Base-by-base conservation (phyloP, 2,797 vertebrate genomes). In the Tamandua tetradactyla region DNA sequence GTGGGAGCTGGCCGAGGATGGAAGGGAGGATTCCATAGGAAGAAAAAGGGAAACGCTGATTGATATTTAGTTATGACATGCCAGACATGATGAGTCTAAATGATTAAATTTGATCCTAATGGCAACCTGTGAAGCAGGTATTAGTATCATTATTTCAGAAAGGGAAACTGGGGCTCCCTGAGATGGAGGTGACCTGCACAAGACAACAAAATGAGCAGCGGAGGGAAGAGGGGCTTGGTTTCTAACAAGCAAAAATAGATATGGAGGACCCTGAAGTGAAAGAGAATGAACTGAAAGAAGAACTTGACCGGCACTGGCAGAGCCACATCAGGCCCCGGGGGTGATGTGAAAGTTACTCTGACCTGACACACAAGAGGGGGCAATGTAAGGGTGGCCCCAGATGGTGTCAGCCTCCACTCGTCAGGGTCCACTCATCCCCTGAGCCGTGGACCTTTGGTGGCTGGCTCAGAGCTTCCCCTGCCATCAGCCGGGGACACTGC, bases 111-210 rank as follows among this genome's bases (percentile, higher is more conserved):
- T 61, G 62, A 87, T 71, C 32, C 35, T 55, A 44, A 52, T 69
- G 66, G 87, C 30, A 84, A 92, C 23, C n/a, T 61, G 32, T 61
- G 27, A 85, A 10, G 68, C 78, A 49, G 17, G 35, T 66, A 84
- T 37, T 79, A 15, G 35, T 47, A 59, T 44, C 17, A 49, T 76
- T 94, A 81, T 74, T 85, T 94, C 74, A 62, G 64, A 93, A 88
- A 37, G 78, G 71, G 59, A 95, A 89, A 93, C 20, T 4, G 89
- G 91, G 86, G 69, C 37, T 86, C 32, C 25, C 35, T 81, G 27
- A 23, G 52, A 9, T n/a, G 25, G 17, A 64, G 40, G 18, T 23
- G 44, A 40, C 83, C 55, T 92, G n/a, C 27, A 37, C 12, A 75
- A 83, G 72, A 92, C n/a, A 27, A 44, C 71, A 49, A 17, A 42